Percentiles rank a stretch among this genome's conserved stretches.
Conservation (phyloP, 2,797 vertebrate species). For the Cryptoblepharus egeriae region DNA sequence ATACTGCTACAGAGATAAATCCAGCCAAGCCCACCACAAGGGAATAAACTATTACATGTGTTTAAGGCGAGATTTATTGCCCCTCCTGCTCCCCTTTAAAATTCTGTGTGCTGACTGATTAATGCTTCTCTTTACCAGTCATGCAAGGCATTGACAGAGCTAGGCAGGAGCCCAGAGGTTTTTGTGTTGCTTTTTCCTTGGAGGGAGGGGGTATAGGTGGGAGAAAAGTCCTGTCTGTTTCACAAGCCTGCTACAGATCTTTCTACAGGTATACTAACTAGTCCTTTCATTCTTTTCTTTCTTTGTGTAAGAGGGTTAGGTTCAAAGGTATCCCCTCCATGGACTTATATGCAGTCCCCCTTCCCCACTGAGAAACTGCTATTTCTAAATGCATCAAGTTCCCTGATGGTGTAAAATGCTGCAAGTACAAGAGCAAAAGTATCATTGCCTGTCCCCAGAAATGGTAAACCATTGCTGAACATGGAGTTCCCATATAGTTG, state of each 20-base stretch:
- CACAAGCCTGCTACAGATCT: neutral
- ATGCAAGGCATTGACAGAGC: conserved; percentile 1
- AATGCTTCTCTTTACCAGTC: conserved; percentile 27
- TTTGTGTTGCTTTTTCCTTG: too few species aligned
- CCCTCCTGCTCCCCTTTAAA: neutral
- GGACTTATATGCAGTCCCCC: neutral
- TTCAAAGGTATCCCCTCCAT: conserved; percentile 7
- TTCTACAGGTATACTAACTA: fast-evolving
- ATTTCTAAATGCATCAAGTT: neutral
- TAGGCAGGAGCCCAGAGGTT: too few species aligned
- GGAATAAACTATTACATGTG: neutral
- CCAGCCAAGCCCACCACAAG: neutral
- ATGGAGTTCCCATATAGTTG: too few species aligned
- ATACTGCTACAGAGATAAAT: neutral
- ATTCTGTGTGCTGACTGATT: neutral
- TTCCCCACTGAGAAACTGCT: neutral
- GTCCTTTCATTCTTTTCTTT: neutral
- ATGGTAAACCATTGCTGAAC: too few species aligned
- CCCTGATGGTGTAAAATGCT: conserved; percentile 42
- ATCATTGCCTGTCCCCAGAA: neutral
- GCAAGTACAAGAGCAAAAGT: neutral
- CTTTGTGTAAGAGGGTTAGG: fast-evolving
- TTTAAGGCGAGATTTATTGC: neutral
- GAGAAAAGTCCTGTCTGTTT: neutral
- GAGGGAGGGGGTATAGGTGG: neutral